phyloP scores from a whole-genome alignment of 2,113 vertebrate species.

The Blennius ocellaris region DNA sequence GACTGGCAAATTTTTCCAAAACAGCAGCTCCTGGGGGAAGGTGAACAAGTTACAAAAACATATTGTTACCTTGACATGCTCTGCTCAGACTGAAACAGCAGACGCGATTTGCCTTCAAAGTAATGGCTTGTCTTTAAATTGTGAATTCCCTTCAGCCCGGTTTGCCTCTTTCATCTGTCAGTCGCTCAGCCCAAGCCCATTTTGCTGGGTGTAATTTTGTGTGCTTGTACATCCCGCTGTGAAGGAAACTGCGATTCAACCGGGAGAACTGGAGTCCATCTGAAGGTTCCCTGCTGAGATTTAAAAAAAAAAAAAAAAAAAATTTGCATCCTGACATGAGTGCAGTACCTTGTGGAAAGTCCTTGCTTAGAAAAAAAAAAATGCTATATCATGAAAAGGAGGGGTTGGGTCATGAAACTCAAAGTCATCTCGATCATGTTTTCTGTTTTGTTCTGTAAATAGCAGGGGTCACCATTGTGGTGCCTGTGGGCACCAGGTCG shows the following conservation, averaged over 20 bases:
- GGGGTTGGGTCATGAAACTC: too few relatives aligned
- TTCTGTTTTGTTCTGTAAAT: too few relatives aligned
- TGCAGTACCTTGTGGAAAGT: not conserved
- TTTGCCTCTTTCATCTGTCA: not conserved
- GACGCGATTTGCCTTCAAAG: not conserved
- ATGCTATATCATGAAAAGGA: too few relatives aligned
- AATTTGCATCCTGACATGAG: slow-evolving; percentile 16
- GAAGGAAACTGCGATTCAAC: slow-evolving; percentile 6
- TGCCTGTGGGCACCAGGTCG: too few relatives aligned
- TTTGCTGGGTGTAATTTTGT: not conserved
- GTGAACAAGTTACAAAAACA: slow-evolving; percentile 15
- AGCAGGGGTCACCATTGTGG: too few relatives aligned
- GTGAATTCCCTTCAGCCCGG: not conserved
- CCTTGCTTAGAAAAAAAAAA: not conserved
- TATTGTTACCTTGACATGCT: slow-evolving; percentile 14
- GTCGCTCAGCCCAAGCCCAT: not conserved
- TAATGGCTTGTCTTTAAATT: slow-evolving; percentile 11
- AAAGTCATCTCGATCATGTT: too few relatives aligned
- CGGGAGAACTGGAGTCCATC: slow-evolving; percentile 23
- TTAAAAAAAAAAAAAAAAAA: not conserved
- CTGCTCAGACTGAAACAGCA: slow-evolving; percentile 8
- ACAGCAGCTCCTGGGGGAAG: slow-evolving; percentile 14
- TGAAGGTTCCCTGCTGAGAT: slow-evolving; percentile 22
- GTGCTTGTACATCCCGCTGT: slow-evolving; percentile 22
- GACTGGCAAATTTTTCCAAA: not conserved